Evolutionary conservation across 1,140 invertebrate genomes (phyloP).

Genomic region (Bombus confusus): DNA sequence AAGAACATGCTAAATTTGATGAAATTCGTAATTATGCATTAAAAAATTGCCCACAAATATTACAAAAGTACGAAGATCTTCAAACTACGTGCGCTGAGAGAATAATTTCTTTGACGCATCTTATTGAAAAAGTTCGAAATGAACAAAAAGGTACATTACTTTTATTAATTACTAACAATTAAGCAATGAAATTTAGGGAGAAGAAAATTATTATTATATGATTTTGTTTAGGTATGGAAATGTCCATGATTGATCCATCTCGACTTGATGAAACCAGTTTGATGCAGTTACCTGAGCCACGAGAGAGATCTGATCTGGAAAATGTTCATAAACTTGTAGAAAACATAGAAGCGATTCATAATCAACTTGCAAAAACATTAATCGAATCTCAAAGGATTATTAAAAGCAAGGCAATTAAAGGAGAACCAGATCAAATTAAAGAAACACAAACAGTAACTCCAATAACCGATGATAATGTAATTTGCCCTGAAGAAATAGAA

Average conservation of each 20-base stretch:
- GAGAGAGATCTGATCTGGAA: constrained; percentile 55
- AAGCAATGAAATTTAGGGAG: neutral
- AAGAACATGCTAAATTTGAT: constrained; percentile 66
- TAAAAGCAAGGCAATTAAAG: neutral
- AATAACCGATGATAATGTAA: constrained; percentile 29
- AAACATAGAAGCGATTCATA: constrained; percentile 74
- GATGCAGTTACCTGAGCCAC: constrained; percentile 63
- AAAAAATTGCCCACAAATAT: constrained; percentile 71
- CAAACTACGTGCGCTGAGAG: constrained; percentile 75
- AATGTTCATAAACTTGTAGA: constrained; percentile 70
- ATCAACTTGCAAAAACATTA: constrained; percentile 70
- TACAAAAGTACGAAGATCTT: constrained; percentile 74
- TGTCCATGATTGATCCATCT: constrained; percentile 58
- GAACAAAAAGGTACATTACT: constrained; percentile 72
- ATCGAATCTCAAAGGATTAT: constrained; percentile 74
- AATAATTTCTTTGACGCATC: constrained; percentile 75
- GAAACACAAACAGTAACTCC: constrained; percentile 25
- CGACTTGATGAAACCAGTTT: constrained; percentile 66
- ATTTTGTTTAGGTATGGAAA: constrained; percentile 54
- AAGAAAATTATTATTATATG: neutral
- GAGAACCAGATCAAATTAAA: constrained; percentile 1
- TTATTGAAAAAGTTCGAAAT: constrained; percentile 74
- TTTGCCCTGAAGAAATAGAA: constrained; percentile 37
- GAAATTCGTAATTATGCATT: constrained; percentile 59
- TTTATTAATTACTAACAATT: constrained; percentile 14